Evolutionary conservation across 1,140 invertebrate species (phyloP), one percentile per base, ranked within the genome.

Genomic region (Atta texana): DNA sequence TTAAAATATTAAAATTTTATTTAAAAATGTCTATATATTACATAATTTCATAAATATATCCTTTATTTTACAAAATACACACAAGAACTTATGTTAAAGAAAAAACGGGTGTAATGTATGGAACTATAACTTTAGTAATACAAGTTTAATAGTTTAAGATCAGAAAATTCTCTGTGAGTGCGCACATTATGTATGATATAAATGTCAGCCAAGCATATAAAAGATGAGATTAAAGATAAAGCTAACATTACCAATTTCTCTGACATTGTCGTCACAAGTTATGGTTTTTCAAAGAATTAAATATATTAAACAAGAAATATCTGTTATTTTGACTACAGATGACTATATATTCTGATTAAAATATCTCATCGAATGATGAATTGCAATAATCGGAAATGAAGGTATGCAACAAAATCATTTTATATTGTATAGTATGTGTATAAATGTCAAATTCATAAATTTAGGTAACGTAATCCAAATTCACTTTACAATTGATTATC

Each of bases 141-240:
- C 59, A 77, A 77, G 39, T 77, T 77, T 55, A 39, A 77, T 77
- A 77, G 57, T 77, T 77, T 77, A 77, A 55, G 39, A 77, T 77
- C 31, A 77, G 59, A 63, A 77, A 77, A 77, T 77, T 77, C 21
- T 44, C 16, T 49, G 21, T 51, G 59, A 63, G 57, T 24, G 21
- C 24, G 44, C 75, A 51, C 28, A 77, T 77, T 77, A 77, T 77
- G 64, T 77, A 63, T 77, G 34, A 44, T 39, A 76, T 76, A 59
- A 64, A 77, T 39, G 39, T 77, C 59, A 77, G n/a, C 14, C 16
- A 24, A 77, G 75, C 59, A 2, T 16, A 44, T 80, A 68, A 80
- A 14, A 80, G 34, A 84, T n/a, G 39, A 63, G 72, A 84, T 75
- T 64, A 75, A 86, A 68, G 21, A 86, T 21, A 68, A 86, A 80